Evolutionary conservation across 2,113 vertebrate genomes (phyloP).

Genomic region (Peromyscus polionotus): DNA sequence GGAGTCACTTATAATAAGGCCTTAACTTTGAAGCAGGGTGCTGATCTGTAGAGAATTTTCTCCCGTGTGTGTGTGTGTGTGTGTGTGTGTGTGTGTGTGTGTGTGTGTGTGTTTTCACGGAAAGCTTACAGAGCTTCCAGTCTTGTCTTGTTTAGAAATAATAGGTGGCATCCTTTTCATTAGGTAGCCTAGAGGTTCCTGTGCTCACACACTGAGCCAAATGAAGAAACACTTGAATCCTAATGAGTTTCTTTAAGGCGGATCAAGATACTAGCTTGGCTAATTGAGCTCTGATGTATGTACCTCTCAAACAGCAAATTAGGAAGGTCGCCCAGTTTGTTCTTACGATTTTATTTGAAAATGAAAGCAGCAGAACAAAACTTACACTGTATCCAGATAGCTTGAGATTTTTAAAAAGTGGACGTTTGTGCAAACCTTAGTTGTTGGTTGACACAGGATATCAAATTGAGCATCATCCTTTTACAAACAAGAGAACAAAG

Average conservation of each 20-base stretch:
- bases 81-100: too few species aligned
- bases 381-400: not conserved
- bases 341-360: conserved; percentile 13
- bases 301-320: not conserved
- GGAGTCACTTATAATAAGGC: not conserved
- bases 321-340: not conserved
- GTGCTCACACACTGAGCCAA: not conserved
- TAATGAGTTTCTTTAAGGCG: not conserved
- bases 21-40: not conserved
- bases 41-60: not conserved
- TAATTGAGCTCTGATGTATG: not conserved
- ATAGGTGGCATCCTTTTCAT: not conserved
- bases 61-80: not conserved
- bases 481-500: conserved; percentile 47
- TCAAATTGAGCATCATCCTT: conserved; percentile 39
- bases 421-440: not conserved
- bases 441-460: conserved; percentile 56
- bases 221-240: not conserved
- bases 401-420: conserved; percentile 17
- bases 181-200: not conserved
- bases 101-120: not conserved
- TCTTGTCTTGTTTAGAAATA: conserved; percentile 22
- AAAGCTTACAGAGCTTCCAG: not conserved
- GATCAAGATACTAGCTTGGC: not conserved
- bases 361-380: not conserved